Conservation (phyloP, 1,140 invertebrate species). For the Akabosia matsudoensis region DNA sequence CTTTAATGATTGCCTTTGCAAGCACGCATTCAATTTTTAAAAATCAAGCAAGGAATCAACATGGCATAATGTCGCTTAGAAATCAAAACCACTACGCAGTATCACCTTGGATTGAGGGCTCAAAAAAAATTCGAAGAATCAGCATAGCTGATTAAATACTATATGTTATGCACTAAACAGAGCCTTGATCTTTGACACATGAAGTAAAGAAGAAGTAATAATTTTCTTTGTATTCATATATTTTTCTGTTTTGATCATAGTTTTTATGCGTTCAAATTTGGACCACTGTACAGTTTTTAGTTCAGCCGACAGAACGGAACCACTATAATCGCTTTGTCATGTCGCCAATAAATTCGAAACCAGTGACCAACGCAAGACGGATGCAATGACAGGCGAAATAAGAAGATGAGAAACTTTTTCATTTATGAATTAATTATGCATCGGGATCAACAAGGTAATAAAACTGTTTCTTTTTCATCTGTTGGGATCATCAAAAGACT, state of each 20-base stretch:
- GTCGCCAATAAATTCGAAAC: neutral
- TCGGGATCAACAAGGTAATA: neutral
- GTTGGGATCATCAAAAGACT: neutral
- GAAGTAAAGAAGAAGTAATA: neutral
- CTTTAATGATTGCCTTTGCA: too few species aligned
- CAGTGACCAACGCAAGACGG: too few species aligned
- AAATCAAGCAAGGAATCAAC: neutral
- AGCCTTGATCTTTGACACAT: conserved; percentile 1
- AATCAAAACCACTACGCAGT: neutral
- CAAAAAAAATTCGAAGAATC: neutral
- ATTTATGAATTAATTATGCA: conserved; percentile 3
- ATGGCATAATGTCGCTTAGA: neutral
- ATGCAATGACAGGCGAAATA: too few species aligned
- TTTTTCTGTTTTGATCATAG: neutral
- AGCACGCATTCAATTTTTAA: neutral
- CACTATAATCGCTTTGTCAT: neutral
- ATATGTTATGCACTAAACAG: neutral
- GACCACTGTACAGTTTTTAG: neutral
- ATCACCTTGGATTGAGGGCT: neutral
- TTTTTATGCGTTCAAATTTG: too few species aligned
- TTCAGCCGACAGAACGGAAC: neutral
- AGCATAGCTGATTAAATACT: neutral
- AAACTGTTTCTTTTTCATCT: neutral
- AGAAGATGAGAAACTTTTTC: too few species aligned
- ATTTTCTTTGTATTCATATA: neutral